phyloP scores from a whole-genome alignment of 2,113 vertebrate species.

The Ptyas mucosa region DNA sequence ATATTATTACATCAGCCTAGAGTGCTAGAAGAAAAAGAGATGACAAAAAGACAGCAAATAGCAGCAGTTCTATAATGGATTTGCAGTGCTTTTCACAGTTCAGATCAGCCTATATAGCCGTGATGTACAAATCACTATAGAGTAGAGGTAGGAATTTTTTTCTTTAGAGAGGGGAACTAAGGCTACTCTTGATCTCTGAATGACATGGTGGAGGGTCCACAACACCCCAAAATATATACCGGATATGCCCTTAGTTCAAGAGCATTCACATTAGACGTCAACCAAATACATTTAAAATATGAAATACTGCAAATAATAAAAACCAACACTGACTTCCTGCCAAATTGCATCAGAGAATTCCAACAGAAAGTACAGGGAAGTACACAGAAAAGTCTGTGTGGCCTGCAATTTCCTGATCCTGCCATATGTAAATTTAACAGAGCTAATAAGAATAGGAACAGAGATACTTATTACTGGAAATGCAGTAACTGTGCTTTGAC shows the following conservation, averaged over 20 bases:
- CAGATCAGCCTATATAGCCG: background rate
- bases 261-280: background rate
- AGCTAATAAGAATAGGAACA: background rate
- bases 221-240: background rate
- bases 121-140: background rate
- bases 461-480: background rate
- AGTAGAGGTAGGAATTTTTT: background rate
- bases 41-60: background rate
- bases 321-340: background rate
- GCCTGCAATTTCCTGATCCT: background rate
- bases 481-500: background rate
- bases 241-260: background rate
- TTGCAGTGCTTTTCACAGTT: background rate
- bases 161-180: background rate
- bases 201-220: background rate
- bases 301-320: background rate
- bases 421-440: background rate
- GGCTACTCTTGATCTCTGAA: background rate
- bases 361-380: background rate
- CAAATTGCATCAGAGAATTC: background rate
- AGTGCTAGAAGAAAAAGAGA: background rate
- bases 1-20: background rate
- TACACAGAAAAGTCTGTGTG: background rate
- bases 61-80: background rate
- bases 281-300: background rate